These are phyloP conservation scores for Hylaeus anthracinus DNA, from an alignment of 1,140 invertebrate genomes.

Conservation along the genomic window DNA sequence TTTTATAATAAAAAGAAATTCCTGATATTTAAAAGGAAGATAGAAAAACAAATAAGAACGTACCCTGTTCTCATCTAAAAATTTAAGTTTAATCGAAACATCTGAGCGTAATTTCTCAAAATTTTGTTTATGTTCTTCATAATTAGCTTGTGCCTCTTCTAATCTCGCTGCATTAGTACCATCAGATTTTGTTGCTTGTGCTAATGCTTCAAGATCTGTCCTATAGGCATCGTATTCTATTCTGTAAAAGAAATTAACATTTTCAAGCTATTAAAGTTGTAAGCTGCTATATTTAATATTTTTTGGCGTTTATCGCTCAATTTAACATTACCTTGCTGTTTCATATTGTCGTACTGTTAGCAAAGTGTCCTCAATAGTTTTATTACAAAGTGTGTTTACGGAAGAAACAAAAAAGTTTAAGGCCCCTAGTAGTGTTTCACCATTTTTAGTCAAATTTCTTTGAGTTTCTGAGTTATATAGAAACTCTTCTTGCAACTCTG, in stretches of 20 bases:
- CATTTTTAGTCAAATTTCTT: constrained; percentile 95
- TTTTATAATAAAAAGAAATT: too few species aligned
- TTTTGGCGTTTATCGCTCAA: constrained; percentile 1
- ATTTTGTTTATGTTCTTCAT: constrained; percentile 91
- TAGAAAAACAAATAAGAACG: constrained; percentile 55
- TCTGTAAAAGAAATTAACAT: constrained; percentile 80
- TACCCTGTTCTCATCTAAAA: constrained; percentile 98
- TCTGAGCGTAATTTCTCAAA: constrained; percentile 96
- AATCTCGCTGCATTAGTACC: constrained; percentile 82
- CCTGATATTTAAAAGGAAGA: constrained; percentile 8
- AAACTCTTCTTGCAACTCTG: constrained; percentile 97
- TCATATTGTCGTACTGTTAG: constrained; percentile 96
- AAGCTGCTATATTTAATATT: background rate
- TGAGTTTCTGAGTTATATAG: constrained; percentile 97
- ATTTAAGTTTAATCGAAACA: constrained; percentile 96
- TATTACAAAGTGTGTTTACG: constrained; percentile 96
- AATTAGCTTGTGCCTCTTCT: constrained; percentile 91
- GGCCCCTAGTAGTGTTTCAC: constrained; percentile 94
- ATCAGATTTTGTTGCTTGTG: constrained; percentile 85
- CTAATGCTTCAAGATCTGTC: constrained; percentile 91
- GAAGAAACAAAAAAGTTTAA: constrained; percentile 98
- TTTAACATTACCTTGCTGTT: constrained; percentile 86
- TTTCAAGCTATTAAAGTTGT: constrained; percentile 5
- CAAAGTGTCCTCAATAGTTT: constrained; percentile 98
- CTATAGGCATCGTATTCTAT: constrained; percentile 98